Evolutionary conservation across 2,888 invertebrate species (phyloP), one percentile per base, ranked within the genome.

Genomic region (Melinopterus prodromus): DNA sequence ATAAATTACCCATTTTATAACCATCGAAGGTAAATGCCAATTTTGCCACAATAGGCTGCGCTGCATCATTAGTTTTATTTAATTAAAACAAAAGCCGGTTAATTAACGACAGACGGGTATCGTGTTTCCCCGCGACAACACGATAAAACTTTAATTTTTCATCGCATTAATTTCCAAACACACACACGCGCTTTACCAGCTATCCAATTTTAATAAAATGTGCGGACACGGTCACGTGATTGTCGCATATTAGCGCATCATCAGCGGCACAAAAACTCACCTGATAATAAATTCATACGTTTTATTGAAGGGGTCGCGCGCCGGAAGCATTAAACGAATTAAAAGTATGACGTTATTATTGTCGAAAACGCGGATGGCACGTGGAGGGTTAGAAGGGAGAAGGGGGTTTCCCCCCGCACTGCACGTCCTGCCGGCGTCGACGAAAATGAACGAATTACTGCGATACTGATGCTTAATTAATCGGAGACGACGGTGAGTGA

Each of bases 401-500:
- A 6, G 70, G 53, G 53, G 26, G 26, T 26, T 26, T 26, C 26
- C 26, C 26, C 26, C 26, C 26, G 26, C 26, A 26, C 26, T 26
- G 53, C 12, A 7, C 53, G 3, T 2, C 9, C 12, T 0, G 53
- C 9, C 9, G 1, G 5, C 53, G 53, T 53, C 12, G 7, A 3
- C 53, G 53, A 53, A 53, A 53, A 53, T 53, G 53, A 53, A 53
- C 53, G 53, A 53, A 53, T 53, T 53, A 53, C 5, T 53, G 81
- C 80, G 79, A 80, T 83, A 82, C 81, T 82, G 82, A 81, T 83
- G 82, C 83, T 84, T 84, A 85, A 85, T 85, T 84, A 84, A 84
- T 84, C 84, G 84, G 82, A 82, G 82, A 83, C 84, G 53, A 53
- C 53, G 53, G 53, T 53, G 53, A 53, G 53, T 53, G 53, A 2